A percentile compares a stretch with the other conserved stretches of the same genome.
Conservation (phyloP, 2,113 vertebrate species). For the Podarcis cretensis region DNA sequence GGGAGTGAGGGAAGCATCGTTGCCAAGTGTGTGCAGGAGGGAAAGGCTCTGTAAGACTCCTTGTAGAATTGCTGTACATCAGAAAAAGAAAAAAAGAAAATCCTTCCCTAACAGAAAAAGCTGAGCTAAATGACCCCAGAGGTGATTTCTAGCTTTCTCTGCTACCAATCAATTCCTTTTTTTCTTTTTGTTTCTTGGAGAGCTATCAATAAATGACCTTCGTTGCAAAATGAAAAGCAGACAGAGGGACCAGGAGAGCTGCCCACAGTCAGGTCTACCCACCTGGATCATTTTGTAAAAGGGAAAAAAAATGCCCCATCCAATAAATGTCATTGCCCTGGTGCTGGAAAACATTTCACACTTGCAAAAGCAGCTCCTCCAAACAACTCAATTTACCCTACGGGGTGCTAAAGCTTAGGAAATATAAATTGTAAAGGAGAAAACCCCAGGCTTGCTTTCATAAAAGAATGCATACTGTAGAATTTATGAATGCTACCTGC, state of each 20-base stretch:
- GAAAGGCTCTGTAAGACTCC: constrained; percentile 4
- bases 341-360: background rate
- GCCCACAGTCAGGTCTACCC: background rate
- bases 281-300: background rate
- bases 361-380: background rate
- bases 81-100: constrained; percentile 5
- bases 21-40: background rate
- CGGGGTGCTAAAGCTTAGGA: background rate
- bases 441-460: background rate
- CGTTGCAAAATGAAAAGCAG: constrained; percentile 10
- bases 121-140: background rate
- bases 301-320: background rate
- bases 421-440: background rate
- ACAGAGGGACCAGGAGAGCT: background rate
- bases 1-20: background rate
- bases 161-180: background rate
- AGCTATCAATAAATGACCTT: background rate
- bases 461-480: background rate
- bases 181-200: background rate
- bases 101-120: constrained; percentile 14
- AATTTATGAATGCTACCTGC: background rate
- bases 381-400: background rate
- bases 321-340: background rate
- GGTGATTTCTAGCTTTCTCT: constrained; percentile 16
- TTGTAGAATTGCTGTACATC: background rate